phyloP scores from a whole-genome alignment of 2,113 vertebrate species.

The Neoarius graeffei region DNA sequence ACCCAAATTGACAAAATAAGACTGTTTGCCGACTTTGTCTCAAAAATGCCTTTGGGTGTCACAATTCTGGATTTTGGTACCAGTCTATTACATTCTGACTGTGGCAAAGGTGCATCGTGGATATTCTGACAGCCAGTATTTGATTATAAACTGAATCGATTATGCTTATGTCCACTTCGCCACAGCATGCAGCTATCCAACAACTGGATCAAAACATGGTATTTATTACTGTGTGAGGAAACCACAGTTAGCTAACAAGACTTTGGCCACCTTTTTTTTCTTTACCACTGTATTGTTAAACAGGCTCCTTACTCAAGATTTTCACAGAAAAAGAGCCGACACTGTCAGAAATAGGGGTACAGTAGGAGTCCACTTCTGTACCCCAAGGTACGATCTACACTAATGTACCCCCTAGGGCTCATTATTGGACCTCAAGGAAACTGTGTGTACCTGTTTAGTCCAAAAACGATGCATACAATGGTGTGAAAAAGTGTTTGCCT shows the following conservation, averaged over 20 bases:
- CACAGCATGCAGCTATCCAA: background rate
- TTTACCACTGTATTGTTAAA: background rate
- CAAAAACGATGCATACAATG: too few species aligned
- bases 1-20: too few species aligned
- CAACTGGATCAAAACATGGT: background rate
- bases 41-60: too few species aligned
- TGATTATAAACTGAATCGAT: background rate
- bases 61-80: too few species aligned
- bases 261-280: background rate
- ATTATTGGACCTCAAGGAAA: too few species aligned
- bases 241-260: background rate
- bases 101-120: background rate
- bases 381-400: too few species aligned
- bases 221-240: background rate
- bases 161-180: background rate
- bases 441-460: too few species aligned
- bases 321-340: background rate
- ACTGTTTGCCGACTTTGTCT: too few species aligned
- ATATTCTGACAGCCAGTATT: background rate
- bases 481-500: too few species aligned
- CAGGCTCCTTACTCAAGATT: background rate
- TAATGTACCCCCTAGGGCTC: too few species aligned
- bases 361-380: too few species aligned
- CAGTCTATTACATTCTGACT: background rate
- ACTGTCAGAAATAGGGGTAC: too few species aligned